A percentile compares a stretch with the other conserved stretches of the same genome.
These are phyloP conservation scores for Hyla sarda DNA, from an alignment of 2,113 vertebrate species.

Conservation along the genomic window DNA sequence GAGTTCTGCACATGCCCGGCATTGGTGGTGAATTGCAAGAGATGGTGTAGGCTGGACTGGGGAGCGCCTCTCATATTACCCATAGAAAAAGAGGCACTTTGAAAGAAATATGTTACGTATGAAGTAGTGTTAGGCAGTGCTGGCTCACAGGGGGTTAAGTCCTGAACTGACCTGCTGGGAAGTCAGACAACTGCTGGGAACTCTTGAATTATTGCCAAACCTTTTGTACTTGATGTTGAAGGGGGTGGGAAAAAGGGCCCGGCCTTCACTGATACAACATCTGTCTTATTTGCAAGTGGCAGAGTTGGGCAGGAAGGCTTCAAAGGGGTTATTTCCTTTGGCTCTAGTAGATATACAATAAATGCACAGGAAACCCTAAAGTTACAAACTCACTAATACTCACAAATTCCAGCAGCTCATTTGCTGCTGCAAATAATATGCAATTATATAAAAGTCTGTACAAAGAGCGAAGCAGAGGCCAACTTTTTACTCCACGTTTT, in stretches of 20 bases:
- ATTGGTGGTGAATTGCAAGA: conserved; percentile 31
- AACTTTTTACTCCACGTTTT: conserved; percentile 7
- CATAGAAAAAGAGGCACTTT: conserved; percentile 44
- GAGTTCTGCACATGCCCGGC: conserved; percentile 29
- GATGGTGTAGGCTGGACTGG: not conserved
- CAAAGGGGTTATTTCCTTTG: conserved; percentile 56
- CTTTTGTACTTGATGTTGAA: conserved; percentile 54
- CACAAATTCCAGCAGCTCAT: conserved; percentile 17
- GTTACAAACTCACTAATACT: conserved; percentile 15
- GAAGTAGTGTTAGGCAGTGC: not conserved
- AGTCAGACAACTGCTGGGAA: conserved; percentile 57
- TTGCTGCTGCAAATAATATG: not conserved
- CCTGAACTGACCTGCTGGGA: conserved; percentile 57
- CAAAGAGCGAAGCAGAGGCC: not conserved
- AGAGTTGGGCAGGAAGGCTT: conserved; percentile 50
- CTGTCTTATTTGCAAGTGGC: conserved; percentile 56
- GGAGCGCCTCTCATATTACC: conserved; percentile 37
- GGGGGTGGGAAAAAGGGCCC: conserved; percentile 30
- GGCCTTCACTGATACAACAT: conserved; percentile 53
- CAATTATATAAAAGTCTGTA: not conserved
- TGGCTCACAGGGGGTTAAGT: conserved; percentile 45
- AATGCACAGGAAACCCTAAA: conserved; percentile 52
- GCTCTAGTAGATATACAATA: conserved; percentile 44
- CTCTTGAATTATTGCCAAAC: conserved; percentile 54
- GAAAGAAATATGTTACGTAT: conserved; percentile 32